Percentiles rank a stretch among this genome's conserved stretches.
phyloP scores from a whole-genome alignment of 1,140 invertebrate species.

The Psilanteris sp. region DNA sequence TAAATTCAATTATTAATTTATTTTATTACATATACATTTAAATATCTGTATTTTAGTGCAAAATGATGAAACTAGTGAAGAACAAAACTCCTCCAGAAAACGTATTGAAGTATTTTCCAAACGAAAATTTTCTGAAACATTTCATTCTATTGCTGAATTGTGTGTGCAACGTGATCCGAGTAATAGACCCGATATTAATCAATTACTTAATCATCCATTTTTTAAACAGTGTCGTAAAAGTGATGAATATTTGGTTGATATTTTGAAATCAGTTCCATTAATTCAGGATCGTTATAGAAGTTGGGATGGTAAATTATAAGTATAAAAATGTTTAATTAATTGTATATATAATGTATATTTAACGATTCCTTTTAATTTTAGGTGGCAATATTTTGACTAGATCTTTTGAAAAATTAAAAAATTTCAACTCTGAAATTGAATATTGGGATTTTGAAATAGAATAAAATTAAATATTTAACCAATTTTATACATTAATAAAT shows the following conservation, averaged over 20 bases:
- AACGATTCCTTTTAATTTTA: slow-evolving; percentile 14
- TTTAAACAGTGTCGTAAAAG: slow-evolving; percentile 84
- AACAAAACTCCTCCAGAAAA: slow-evolving; percentile 53
- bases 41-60: slow-evolving; percentile 36
- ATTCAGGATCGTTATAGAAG: slow-evolving; percentile 77
- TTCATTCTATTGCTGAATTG: slow-evolving; percentile 87
- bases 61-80: slow-evolving; percentile 57
- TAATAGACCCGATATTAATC: slow-evolving; percentile 83
- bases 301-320: slow-evolving; percentile 69
- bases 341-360: slow-evolving; percentile 6
- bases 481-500: too few species aligned
- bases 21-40: too few species aligned
- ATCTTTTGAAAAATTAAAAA: slow-evolving; percentile 70
- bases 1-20: too few species aligned
- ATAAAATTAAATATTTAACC: slow-evolving; percentile 1
- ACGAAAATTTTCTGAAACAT: slow-evolving; percentile 85
- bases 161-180: slow-evolving; percentile 85
- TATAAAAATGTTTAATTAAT: neutral
- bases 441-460: slow-evolving; percentile 78
- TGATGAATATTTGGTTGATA: slow-evolving; percentile 74
- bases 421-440: slow-evolving; percentile 74
- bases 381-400: slow-evolving; percentile 74
- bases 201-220: slow-evolving; percentile 87
- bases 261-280: slow-evolving; percentile 80
- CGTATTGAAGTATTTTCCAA: slow-evolving; percentile 60